Base-by-base conservation (phyloP, 1,140 invertebrate species). In the Lanistes nyassanus region DNA sequence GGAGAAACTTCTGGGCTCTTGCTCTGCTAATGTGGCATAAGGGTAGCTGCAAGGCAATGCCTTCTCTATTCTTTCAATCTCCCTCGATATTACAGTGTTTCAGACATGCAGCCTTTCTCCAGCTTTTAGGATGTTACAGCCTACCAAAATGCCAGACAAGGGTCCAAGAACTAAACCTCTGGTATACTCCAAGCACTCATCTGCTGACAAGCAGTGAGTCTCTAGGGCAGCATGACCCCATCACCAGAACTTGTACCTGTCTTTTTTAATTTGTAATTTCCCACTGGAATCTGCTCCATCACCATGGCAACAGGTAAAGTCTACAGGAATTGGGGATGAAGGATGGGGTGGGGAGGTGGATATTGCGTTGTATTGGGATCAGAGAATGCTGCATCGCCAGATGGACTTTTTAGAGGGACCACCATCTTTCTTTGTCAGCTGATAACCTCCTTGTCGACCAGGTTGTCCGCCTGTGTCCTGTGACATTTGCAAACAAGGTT, bases 301-400 rank as follows among this genome's bases (percentile, higher is more conserved):
- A 42, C 36, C 26, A 65, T 34, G 62, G 37, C 62, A 65, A 65
- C 26, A 37, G 47, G 47, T 47, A n/a, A 36, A 34, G 29, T 21
- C 29, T 56, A 29, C 26, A 55, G 53, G 29, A 16, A 13, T 16
- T 29, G 21, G 55, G 47, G 42, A 51, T n/a, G 19, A 39, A 51
- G 26, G 34, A 51, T 53, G 23, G 26, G 29, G 36, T 36, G 29
- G 39, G 36, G 21, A 51, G 39, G 36, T 23, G 36, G 62, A n/a
- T 47, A 37, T 68, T 39, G 26, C 29, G 37, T 39, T 68, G 11
- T 29, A 39, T 39, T 26, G 34, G 26, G 78, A 79, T 86, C 85
- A 86, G 42, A 87, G 81, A 75, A 87, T 82, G 65, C 77, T 79
- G 82, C 85, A 86, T 74, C 80, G 79, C 83, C 83, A 87, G 56